Evolutionary conservation across 2,113 vertebrate genomes (phyloP).

Genomic region (Callithrix jacchus): DNA sequence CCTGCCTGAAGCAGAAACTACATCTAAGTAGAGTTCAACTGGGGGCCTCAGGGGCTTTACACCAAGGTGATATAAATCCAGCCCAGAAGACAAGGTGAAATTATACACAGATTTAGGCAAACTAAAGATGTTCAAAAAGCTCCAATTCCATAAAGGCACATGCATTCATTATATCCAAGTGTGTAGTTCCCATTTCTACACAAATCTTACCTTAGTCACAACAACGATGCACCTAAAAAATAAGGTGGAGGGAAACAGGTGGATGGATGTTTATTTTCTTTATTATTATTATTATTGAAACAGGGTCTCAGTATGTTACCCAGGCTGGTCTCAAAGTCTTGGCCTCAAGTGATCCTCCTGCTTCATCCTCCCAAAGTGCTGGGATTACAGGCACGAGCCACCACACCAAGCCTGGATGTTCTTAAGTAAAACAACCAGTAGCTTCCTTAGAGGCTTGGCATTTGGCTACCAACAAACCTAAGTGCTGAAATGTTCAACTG

Average conservation of each 20-base stretch:
- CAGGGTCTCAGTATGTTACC: too few species aligned
- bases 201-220: background rate
- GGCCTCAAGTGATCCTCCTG: too few species aligned
- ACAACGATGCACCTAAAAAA: background rate
- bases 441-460: conserved; percentile 17
- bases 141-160: background rate
- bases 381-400: too few species aligned
- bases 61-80: background rate
- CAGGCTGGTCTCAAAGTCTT: too few species aligned
- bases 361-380: too few species aligned
- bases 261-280: background rate
- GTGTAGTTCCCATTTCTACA: background rate
- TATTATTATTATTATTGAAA: too few species aligned
- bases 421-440: conserved; percentile 55
- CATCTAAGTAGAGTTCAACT: background rate
- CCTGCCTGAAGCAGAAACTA: background rate
- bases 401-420: background rate
- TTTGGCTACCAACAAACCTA: conserved; percentile 59
- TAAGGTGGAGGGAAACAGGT: background rate
- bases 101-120: background rate
- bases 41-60: background rate
- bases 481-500: conserved; percentile 66
- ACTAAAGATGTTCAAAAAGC: background rate
- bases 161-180: background rate
- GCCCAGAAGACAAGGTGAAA: background rate